Evolutionary conservation across 2,888 invertebrate species (phyloP), one percentile per base, ranked within the genome.

Genomic region (Ischnura elegans): DNA sequence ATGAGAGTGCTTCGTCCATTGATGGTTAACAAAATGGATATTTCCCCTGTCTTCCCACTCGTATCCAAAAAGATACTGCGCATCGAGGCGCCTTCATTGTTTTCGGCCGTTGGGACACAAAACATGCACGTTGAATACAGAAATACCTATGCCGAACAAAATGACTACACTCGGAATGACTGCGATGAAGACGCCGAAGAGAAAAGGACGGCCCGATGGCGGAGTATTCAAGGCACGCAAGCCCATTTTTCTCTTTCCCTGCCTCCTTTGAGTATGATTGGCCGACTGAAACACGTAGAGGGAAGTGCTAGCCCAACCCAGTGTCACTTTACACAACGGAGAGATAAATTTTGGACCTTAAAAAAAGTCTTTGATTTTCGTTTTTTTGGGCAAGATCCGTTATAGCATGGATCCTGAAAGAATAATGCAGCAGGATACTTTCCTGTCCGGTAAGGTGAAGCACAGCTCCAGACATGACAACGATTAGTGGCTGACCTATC

Each of bases 21-120:
- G 61, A 55, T 90, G n/a, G 61, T 43, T 61, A 61, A 90, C 90
- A 90, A 90, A n/a, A 90, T 90, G 61, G 61, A 61, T 90, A 61
- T 90, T 45, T n/a, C 25, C 86, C 19, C 66, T 16, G 16, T 13
- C 47, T 13, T 8, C 5, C 13, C 47, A 5, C 47, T 47, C 47
- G 6, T n/a, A n/a, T 47, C 47, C 51, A 13, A 19, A 51, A 51
- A 29, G 66, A 76, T 29, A 76, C 66, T 76, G 66, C 66, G 66
- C 66, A 76, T 46, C 45, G 45, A 42, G 43, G 86, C 21, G 86
- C n/a, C 90, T 51, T 42, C 43, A 90, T 90, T 90, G 90, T 90
- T 90, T 90, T 51, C 87, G 36, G 46, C 16, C 90, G 43, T 61
- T 51, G 90, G 36, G 90, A 61, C 43, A 90, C 90, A 90, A 90